Percentiles rank a stretch among this genome's conserved stretches.
phyloP scores from a whole-genome alignment of 1,140 invertebrate species.

The Trinorchestia longiramus region DNA sequence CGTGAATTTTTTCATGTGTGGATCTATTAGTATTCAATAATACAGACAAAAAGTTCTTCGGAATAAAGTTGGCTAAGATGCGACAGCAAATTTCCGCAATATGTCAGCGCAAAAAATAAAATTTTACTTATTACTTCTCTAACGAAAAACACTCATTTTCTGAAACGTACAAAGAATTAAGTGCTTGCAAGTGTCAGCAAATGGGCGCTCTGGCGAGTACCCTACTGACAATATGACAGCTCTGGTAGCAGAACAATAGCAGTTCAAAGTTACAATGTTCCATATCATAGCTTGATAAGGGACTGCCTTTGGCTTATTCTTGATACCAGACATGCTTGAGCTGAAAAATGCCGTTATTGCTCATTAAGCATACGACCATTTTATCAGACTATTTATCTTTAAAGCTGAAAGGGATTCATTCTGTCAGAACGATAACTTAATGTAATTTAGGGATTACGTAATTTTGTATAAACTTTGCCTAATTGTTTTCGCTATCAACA shows the following conservation, averaged over 20 bases:
- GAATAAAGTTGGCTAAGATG: too few relatives aligned
- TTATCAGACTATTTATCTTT: neutral
- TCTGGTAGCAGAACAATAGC: neutral
- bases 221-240: neutral
- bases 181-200: too few relatives aligned
- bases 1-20: too few relatives aligned
- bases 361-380: neutral
- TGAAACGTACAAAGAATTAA: too few relatives aligned
- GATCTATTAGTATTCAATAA: too few relatives aligned
- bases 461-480: neutral
- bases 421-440: neutral
- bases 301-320: neutral
- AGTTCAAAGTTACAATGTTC: neutral
- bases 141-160: too few relatives aligned
- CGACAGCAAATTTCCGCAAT: too few relatives aligned
- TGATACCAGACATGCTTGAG: neutral
- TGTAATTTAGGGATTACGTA: neutral
- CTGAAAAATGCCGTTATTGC: neutral
- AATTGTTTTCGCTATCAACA: neutral
- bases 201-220: neutral
- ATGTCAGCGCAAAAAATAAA: too few relatives aligned
- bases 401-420: neutral
- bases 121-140: too few relatives aligned
- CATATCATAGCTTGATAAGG: neutral
- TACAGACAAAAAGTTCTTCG: too few relatives aligned